Percentiles rank a stretch among this genome's conserved stretches.
These are phyloP conservation scores for Balaeniceps rex DNA, from an alignment of 2,113 vertebrate genomes.

Conservation along the genomic window DNA sequence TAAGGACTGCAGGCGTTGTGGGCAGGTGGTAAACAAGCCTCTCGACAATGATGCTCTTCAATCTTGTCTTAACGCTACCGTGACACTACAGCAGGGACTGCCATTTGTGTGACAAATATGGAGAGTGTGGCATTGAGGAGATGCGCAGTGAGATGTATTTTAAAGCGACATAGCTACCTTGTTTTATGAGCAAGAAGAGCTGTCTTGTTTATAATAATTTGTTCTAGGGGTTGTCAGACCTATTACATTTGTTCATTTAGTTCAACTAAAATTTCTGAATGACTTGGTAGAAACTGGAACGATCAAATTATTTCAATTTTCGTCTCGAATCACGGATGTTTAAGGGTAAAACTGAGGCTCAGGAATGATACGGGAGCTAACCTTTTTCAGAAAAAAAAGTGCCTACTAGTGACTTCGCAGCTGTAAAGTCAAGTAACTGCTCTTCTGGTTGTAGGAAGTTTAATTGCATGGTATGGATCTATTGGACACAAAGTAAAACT, in stretches of 20 bases:
- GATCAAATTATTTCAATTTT: not conserved
- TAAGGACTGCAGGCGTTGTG: not conserved
- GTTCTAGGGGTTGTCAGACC: not conserved
- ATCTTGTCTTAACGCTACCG: not conserved
- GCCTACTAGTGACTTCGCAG: accelerated
- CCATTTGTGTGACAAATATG: not conserved
- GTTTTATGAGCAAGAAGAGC: not conserved
- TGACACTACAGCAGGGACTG: not conserved
- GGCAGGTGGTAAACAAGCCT: not conserved
- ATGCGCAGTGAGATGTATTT: not conserved
- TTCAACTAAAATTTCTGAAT: not conserved
- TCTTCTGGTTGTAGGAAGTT: not conserved
- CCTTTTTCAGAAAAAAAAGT: not conserved
- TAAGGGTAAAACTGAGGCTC: not conserved
- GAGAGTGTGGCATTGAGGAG: not conserved
- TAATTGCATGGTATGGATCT: not conserved
- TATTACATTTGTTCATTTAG: not conserved
- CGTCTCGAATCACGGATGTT: accelerated
- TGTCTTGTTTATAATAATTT: not conserved
- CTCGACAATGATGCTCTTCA: not conserved
- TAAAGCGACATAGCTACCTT: not conserved
- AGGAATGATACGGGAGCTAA: no score
- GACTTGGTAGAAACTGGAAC: not conserved
- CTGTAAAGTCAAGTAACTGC: not conserved
- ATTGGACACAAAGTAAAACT: not conserved